phyloP scores from a whole-genome alignment of 2,888 invertebrate genomes.

The Andricus curvator region DNA sequence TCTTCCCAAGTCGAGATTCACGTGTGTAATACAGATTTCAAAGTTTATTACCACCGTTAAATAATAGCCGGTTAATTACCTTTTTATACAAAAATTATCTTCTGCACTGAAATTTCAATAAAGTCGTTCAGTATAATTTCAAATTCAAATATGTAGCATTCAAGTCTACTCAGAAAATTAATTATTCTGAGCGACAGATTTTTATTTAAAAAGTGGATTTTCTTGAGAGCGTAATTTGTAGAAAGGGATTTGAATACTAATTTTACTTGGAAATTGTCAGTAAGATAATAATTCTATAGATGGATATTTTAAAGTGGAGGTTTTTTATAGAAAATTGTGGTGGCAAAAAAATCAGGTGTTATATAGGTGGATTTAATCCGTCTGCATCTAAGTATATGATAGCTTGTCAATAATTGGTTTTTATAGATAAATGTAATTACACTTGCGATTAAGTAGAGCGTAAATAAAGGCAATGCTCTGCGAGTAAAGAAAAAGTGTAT shows the following conservation, averaged over 20 bases:
- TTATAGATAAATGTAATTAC: background rate
- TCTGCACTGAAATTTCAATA: background rate
- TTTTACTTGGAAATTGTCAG: background rate
- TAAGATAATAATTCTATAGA: background rate
- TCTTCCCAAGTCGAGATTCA: too few relatives aligned
- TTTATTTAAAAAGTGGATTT: background rate
- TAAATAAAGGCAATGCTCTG: background rate
- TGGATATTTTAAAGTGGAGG: background rate
- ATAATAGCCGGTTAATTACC: background rate
- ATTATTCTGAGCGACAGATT: too few relatives aligned
- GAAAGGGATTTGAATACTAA: background rate
- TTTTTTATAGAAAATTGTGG: background rate
- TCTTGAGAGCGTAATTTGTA: background rate
- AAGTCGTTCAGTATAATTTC: background rate
- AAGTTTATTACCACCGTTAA: background rate
- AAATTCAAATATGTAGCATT: background rate
- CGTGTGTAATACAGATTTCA: background rate
- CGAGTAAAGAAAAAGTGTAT: background rate
- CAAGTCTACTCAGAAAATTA: too few relatives aligned
- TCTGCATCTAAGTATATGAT: background rate
- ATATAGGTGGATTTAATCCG: background rate
- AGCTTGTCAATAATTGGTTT: too few relatives aligned
- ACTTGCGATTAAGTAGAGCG: background rate
- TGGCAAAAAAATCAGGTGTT: too few relatives aligned
- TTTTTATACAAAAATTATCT: background rate